A percentile compares a stretch with the other conserved stretches of the same genome.
Evolutionary conservation across 1,140 invertebrate genomes (phyloP).

Genomic region (Catajapyx aquilonaris): DNA sequence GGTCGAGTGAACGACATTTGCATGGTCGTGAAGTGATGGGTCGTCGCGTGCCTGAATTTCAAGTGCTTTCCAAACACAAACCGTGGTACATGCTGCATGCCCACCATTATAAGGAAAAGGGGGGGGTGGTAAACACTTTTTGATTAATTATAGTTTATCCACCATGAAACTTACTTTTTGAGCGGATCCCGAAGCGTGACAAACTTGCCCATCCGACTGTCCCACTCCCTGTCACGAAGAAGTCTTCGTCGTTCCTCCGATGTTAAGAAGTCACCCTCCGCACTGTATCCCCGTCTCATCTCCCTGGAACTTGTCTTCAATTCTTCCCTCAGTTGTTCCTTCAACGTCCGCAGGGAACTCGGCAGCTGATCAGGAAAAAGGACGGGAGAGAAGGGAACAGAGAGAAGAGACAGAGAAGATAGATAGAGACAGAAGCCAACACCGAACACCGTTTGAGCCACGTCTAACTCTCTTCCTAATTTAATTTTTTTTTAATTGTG

Average conservation of each 20-base stretch:
- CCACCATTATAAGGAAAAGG: neutral
- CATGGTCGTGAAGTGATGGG: too few relatives aligned
- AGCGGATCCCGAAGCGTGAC: slow-evolving; percentile 15
- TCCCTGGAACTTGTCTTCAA: slow-evolving; percentile 18
- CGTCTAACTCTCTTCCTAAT: too few relatives aligned
- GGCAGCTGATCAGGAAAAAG: slow-evolving; percentile 18
- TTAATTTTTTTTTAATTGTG: too few relatives aligned
- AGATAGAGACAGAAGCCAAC: neutral
- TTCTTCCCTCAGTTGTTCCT: slow-evolving; percentile 31
- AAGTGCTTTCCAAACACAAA: neutral
- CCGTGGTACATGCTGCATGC: neutral
- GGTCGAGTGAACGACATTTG: too few relatives aligned
- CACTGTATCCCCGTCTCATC: neutral
- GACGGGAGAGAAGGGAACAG: neutral
- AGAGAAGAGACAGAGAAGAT: neutral
- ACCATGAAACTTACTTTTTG: slow-evolving; percentile 12
- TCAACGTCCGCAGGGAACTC: slow-evolving; percentile 27
- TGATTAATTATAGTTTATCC: too few relatives aligned
- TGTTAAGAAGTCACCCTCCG: slow-evolving; percentile 19
- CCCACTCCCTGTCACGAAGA: slow-evolving; percentile 18
- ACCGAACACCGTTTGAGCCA: too few relatives aligned
- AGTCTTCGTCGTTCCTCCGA: slow-evolving; percentile 17
- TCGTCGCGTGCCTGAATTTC: too few relatives aligned
- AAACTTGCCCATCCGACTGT: slow-evolving; percentile 14
- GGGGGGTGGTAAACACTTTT: too few relatives aligned